Conservation (phyloP, 2,888 invertebrate species). For the Drosophila maculinotata region DNA sequence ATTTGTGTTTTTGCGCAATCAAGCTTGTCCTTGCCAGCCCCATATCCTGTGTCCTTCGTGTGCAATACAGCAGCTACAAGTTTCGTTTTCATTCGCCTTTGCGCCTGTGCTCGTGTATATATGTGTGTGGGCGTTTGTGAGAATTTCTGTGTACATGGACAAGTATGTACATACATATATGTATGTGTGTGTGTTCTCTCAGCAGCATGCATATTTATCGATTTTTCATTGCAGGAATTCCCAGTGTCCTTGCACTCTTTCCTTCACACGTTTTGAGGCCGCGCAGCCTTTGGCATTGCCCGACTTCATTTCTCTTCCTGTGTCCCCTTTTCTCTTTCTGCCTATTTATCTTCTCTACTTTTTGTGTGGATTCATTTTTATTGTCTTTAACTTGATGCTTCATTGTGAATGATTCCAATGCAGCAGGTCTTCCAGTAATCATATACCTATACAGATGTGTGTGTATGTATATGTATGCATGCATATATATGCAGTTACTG, state of each 20-base stretch:
- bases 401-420: conserved; percentile 24
- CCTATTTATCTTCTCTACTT: background rate
- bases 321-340: background rate
- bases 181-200: conserved; percentile 24
- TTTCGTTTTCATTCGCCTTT: conserved; percentile 62
- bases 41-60: conserved; percentile 52
- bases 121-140: conserved; percentile 25
- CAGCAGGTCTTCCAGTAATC: conserved; percentile 27
- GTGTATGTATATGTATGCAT: background rate
- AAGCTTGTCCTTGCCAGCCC: conserved; percentile 62
- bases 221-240: conserved; percentile 72
- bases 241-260: conserved; percentile 74
- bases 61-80: conserved; percentile 64
- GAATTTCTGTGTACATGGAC: conserved; percentile 38
- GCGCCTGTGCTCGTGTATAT: conserved; percentile 13
- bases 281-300: conserved; percentile 24
- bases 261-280: conserved; percentile 45
- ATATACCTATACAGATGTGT: background rate
- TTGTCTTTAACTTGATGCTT: background rate
- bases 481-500: conserved; percentile 1
- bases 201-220: conserved; percentile 68
- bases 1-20: conserved; percentile 61
- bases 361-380: background rate
- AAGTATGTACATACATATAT: conserved; percentile 15
- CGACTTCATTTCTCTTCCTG: conserved; percentile 1